Evolutionary conservation across 2,888 invertebrate species (phyloP).

Genomic region (Philonicus albiceps): DNA sequence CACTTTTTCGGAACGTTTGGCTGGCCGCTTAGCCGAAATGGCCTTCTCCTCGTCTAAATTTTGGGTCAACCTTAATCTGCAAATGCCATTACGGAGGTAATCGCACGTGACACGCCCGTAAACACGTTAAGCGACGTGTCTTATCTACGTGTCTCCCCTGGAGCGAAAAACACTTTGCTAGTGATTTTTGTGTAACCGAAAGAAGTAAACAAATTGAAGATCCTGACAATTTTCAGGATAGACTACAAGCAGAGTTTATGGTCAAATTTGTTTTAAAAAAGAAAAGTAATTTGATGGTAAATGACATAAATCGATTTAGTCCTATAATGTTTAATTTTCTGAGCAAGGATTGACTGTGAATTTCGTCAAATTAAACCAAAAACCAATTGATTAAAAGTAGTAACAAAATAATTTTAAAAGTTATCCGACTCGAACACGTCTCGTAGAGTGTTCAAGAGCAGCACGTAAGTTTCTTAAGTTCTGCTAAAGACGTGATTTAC

Average conservation of each 20-base stretch:
- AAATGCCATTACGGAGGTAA: conserved; percentile 12
- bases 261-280: background rate
- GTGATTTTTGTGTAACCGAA: background rate
- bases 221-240: background rate
- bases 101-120: conserved; percentile 7
- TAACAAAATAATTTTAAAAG: background rate
- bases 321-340: no score
- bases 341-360: no score
- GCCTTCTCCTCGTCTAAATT: background rate
- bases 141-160: background rate
- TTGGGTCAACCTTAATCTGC: conserved; percentile 32
- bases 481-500: background rate
- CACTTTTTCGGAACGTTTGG: background rate
- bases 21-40: background rate
- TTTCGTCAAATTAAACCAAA: no score
- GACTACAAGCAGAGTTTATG: background rate
- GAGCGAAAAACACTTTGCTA: background rate
- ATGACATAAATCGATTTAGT: background rate
- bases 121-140: background rate
- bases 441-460: background rate
- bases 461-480: background rate
- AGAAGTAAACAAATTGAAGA: background rate
- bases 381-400: no score
- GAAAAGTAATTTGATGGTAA: background rate
- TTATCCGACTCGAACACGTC: background rate